Percentiles rank a stretch among this genome's conserved stretches.
These are phyloP conservation scores for Pseudorasbora parva DNA, from an alignment of 2,113 vertebrate genomes.

Conservation along the genomic window DNA sequence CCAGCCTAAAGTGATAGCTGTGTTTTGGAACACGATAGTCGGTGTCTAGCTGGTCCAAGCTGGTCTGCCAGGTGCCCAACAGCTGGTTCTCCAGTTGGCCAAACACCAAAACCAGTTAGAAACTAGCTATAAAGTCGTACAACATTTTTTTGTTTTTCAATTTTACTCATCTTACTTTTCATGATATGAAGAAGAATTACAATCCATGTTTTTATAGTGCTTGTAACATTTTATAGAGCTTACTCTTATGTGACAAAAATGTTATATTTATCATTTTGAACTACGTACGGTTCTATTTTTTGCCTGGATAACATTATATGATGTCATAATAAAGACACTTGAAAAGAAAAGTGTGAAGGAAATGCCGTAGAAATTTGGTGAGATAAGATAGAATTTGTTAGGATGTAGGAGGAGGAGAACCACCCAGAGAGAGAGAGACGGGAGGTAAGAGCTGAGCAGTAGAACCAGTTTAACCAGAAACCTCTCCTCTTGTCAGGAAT, in stretches of 20 bases:
- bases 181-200: conserved; percentile 11
- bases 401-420: conserved; percentile 6
- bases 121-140: neutral
- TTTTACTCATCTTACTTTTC: neutral
- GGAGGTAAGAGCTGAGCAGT: conserved; percentile 25
- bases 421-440: neutral
- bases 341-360: neutral
- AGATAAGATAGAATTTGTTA: conserved; percentile 11
- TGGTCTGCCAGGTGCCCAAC: conserved; percentile 4
- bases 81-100: conserved; percentile 10
- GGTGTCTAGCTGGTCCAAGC: neutral
- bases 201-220: neutral
- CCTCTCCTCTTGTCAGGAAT: conserved; percentile 33
- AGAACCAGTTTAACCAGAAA: conserved; percentile 53
- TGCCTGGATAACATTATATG: neutral
- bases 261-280: neutral
- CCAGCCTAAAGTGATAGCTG: conserved; percentile 1
- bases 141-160: neutral
- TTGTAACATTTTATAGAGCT: neutral
- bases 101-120: neutral
- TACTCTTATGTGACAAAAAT: neutral
- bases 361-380: neutral
- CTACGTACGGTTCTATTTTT: neutral
- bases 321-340: neutral
- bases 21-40: neutral